Base-by-base conservation (phyloP, 2,113 vertebrate genomes). In the Centropus bengalensis region DNA sequence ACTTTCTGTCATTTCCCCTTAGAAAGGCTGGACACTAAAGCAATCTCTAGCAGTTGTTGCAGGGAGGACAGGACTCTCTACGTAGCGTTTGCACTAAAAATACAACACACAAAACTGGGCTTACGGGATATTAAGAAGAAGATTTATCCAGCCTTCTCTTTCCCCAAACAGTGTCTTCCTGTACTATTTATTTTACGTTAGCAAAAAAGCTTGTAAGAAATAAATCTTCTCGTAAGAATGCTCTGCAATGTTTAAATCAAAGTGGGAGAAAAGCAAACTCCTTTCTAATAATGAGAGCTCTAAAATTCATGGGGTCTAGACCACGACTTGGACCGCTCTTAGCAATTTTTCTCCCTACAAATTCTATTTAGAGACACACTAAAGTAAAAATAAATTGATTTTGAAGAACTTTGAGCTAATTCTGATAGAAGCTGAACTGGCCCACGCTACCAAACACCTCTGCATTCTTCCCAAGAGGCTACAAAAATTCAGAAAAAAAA, bases 301-400 rank as follows among this genome's bases (percentile, higher is more conserved):
- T 32, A 36, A 76, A 66, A 38, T 54, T 89, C 45, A 38, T 7
- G 30, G 47, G 56, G n/a, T 68, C 71, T 83, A 80, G 38, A 82
- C 32, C 59, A 47, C 27, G 15, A 85, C 68, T 52, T 28, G 27
- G 59, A 80, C 42, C 58, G 40, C 22, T 16, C 74, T 88, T 63
- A 55, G 47, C 44, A 20, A 18, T 12, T 17, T 0, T 3, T 3
- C 12, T 9, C 1, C 1, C 3, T 2, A 18, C 27, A 44, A 59
- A 54, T 84, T 38, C 82, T 94, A 90, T 45, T 66, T 66, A 52
- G 44, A 92, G 47, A 70, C 44, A 47, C 27, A 58, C 3, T 13
- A 71, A 87, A 91, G 59, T 22, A 64, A 86, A 92, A 91, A 81
- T 26, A 91, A 92, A 79, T 68, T 56, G 21, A 58, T 94, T 84